Evolutionary conservation across 2,797 vertebrate species (phyloP), one percentile per base, ranked within the genome.

Genomic region (Euphonia xanthogaster): DNA sequence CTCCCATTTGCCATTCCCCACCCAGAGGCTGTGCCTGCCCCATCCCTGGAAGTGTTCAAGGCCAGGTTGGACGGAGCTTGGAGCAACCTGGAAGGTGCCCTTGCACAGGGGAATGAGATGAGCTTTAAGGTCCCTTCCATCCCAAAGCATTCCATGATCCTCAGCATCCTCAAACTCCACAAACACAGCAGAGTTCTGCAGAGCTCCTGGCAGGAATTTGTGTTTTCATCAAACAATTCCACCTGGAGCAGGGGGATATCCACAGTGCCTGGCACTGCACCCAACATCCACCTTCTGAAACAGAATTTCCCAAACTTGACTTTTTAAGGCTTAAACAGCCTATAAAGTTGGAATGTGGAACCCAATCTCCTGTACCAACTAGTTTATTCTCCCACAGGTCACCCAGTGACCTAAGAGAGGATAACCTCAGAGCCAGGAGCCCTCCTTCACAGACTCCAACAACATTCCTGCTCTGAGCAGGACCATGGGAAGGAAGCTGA

Each of bases 231-330:
- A n/a, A 47, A 24, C 30, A 30, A 21, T 6, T 18, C 51, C 3
- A 1, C 16, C 28, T 0, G 0, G 42, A 48, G 44, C 44, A 76
- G 9, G 24, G 3, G 1, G 31, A 47, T 19, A 14, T 1, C 12
- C 5, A 42, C 48, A 13, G 15, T 5, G 45, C 24, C 42, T 28
- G 50, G 25, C 28, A 28, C 53, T 28, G 15, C 5, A 27, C 4
- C 6, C 20, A 37, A 9, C 0, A 0, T 3, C 15, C 42, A 47
- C 20, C 40, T 40, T 21, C 28, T 12, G 30, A 3, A 51, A 28
- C 19, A 54, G 3, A 63, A 40, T 4, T 55, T 21, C 40, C 15
- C 61, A 54, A 44, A 67, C 6, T 2, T 12, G 0, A 39, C 8
- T 31, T 39, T 27, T 54, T 23, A 19, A 33, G 18, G 20, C 15